phyloP scores from a whole-genome alignment of 2,888 invertebrate species.

The Synanthedon tipuliformis region DNA sequence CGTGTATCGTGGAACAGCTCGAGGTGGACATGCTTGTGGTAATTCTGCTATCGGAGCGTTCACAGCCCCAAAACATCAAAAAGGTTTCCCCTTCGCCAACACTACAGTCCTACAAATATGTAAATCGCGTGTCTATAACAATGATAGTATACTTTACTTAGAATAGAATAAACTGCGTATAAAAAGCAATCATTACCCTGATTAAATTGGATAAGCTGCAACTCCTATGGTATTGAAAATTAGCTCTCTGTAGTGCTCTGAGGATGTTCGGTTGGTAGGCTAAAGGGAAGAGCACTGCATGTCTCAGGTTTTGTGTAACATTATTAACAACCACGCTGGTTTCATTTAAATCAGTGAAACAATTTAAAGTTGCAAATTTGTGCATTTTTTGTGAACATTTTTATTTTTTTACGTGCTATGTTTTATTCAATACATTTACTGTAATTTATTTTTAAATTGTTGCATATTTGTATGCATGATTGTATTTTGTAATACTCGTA shows the following conservation, averaged over 20 bases:
- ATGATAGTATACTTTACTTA: not conserved
- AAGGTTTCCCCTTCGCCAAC: constrained; percentile 46
- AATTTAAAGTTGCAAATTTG: constrained; percentile 40
- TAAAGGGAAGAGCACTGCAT: constrained; percentile 32
- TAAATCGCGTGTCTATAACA: not conserved
- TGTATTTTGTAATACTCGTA: too few relatives aligned
- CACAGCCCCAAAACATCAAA: constrained; percentile 51
- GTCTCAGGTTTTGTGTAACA: constrained; percentile 40
- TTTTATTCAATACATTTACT: too few relatives aligned
- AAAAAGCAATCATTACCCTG: constrained; percentile 17
- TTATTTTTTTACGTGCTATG: too few relatives aligned
- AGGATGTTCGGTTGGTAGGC: constrained; percentile 36
- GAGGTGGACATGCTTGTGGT: constrained; percentile 52
- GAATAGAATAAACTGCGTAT: not conserved
- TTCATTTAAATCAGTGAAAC: constrained; percentile 35
- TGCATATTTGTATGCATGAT: too few relatives aligned
- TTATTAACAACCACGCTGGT: constrained; percentile 34
- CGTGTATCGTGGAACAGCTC: constrained; percentile 41
- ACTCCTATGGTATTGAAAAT: constrained; percentile 48
- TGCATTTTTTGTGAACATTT: constrained; percentile 31
- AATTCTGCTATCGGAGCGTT: constrained; percentile 40
- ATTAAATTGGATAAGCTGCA: constrained; percentile 42
- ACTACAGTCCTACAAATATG: constrained; percentile 43
- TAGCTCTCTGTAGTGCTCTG: constrained; percentile 35
- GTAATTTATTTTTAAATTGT: too few relatives aligned